These are phyloP conservation scores for Volucella zonaria DNA, from an alignment of 2,888 invertebrate species.

Conservation along the genomic window DNA sequence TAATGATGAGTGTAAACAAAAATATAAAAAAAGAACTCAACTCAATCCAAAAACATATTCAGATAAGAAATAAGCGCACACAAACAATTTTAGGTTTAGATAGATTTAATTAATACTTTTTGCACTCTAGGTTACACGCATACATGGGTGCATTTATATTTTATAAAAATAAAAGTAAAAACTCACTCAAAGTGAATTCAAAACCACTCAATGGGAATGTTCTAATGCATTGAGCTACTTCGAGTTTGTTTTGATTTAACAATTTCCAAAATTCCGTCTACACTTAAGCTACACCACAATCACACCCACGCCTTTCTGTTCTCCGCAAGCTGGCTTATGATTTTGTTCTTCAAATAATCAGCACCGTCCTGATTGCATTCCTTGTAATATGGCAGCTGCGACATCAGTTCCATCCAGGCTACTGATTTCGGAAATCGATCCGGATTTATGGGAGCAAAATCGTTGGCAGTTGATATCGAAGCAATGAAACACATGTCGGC, in stretches of 20 bases:
- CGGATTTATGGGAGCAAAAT: conserved; percentile 82
- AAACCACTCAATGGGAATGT: no score
- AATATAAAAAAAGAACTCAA: no score
- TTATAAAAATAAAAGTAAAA: no score
- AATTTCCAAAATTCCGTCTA: background rate
- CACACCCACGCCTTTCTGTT: background rate
- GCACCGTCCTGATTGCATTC: conserved; percentile 81
- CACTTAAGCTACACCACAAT: background rate
- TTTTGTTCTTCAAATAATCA: conserved; percentile 77
- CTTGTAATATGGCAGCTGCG: conserved; percentile 82
- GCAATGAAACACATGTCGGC: conserved; percentile 83
- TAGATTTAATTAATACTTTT: no score
- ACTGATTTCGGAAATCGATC: conserved; percentile 81
- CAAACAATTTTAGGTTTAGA: no score
- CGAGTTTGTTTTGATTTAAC: background rate
- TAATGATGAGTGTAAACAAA: no score
- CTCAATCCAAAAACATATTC: no score
- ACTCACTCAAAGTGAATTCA: no score
- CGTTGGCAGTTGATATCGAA: conserved; percentile 81
- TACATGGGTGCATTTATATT: no score
- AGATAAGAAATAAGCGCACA: no score
- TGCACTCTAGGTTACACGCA: no score
- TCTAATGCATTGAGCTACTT: background rate
- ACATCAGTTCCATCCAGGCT: conserved; percentile 81
- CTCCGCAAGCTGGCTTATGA: conserved; percentile 74